phyloP scores from a whole-genome alignment of 2,113 vertebrate species.

The Cromileptes altivelis region DNA sequence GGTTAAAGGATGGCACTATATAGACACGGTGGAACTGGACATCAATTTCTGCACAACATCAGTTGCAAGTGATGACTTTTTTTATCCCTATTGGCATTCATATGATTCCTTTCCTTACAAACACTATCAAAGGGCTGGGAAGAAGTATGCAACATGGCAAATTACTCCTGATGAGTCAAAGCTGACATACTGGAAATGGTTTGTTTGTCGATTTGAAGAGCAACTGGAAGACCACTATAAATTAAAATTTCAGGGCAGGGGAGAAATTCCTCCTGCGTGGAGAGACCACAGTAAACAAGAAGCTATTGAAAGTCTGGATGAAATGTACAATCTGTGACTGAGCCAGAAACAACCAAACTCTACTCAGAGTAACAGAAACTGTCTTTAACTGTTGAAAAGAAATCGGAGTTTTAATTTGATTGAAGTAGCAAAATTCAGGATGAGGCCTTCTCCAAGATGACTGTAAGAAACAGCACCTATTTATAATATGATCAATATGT shows the following conservation, averaged over 20 bases:
- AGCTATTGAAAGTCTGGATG: too few relatives aligned
- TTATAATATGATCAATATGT: too few relatives aligned
- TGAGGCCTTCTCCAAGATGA: too few relatives aligned
- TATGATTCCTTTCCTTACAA: slow-evolving; percentile 19
- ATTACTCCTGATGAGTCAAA: slow-evolving; percentile 79
- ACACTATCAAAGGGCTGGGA: slow-evolving; percentile 65
- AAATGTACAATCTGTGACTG: neutral
- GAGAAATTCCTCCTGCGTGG: slow-evolving; percentile 56
- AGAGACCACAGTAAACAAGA: slow-evolving; percentile 26
- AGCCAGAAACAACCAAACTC: neutral
- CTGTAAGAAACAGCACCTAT: too few relatives aligned
- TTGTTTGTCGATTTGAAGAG: slow-evolving; percentile 79
- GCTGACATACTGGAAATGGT: slow-evolving; percentile 86
- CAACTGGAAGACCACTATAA: slow-evolving; percentile 66
- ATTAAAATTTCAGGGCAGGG: neutral
- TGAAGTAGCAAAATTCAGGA: too few relatives aligned
- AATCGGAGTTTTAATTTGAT: too few relatives aligned
- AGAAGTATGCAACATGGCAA: slow-evolving; percentile 60
- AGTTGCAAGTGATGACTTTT: neutral
- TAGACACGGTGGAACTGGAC: neutral
- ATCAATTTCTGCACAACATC: slow-evolving; percentile 64
- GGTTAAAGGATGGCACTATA: slow-evolving; percentile 2
- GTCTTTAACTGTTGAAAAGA: neutral
- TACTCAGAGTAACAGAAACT: neutral
- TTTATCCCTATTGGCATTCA: fast-evolving